These are phyloP conservation scores for Platysteira castanea DNA, from an alignment of 2,113 vertebrate genomes.

Conservation along the genomic window DNA sequence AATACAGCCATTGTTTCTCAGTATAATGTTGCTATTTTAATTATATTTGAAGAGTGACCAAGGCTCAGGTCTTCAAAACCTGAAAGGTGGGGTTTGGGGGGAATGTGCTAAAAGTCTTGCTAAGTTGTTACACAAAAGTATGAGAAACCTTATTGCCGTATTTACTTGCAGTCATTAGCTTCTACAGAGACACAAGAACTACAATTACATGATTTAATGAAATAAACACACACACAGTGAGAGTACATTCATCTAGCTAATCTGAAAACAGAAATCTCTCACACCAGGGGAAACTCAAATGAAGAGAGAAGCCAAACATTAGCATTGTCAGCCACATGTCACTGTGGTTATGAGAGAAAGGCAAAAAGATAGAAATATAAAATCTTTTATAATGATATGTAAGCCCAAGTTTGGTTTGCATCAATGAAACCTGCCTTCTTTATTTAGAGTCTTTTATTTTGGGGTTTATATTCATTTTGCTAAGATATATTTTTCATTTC, in stretches of 20 bases:
- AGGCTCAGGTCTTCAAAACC: neutral
- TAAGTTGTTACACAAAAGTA: neutral
- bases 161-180: neutral
- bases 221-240: neutral
- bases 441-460: neutral
- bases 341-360: neutral
- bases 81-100: neutral
- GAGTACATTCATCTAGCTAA: neutral
- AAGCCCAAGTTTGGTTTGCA: neutral
- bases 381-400: neutral
- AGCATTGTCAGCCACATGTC: neutral
- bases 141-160: neutral
- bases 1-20: neutral
- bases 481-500: neutral
- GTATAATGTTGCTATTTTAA: neutral
- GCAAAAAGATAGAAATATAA: neutral
- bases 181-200: neutral
- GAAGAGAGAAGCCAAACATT: neutral
- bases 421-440: neutral
- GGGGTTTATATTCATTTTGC: neutral
- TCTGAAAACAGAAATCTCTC: neutral
- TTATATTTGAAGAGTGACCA: neutral
- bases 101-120: neutral
- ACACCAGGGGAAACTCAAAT: neutral
- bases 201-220: slow-evolving; percentile 14